A percentile compares a stretch with the other conserved stretches of the same genome.
phyloP scores from a whole-genome alignment of 1,140 invertebrate species.

The Odontomachus brunneus region DNA sequence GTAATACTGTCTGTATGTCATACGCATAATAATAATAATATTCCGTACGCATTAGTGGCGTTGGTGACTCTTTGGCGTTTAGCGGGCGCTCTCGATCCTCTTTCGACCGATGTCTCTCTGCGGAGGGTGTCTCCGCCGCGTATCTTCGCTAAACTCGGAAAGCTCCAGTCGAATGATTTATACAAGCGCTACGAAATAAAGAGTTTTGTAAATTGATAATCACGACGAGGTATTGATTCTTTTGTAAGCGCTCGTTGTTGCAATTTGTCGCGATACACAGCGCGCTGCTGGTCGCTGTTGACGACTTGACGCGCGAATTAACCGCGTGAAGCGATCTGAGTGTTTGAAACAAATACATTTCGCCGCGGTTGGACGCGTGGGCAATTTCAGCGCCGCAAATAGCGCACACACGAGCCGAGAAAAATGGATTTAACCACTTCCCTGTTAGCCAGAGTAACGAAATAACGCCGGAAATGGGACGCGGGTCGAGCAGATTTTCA shows the following conservation, averaged over 20 bases:
- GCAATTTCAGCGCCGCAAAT: neutral
- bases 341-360: neutral
- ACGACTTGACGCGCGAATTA: neutral
- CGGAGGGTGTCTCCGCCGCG: neutral
- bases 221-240: constrained; percentile 25
- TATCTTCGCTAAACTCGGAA: constrained; percentile 3
- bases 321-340: neutral
- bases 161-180: constrained; percentile 29
- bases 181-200: constrained; percentile 69
- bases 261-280: neutral
- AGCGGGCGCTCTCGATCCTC: constrained; percentile 21
- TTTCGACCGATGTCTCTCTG: constrained; percentile 9
- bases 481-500: constrained; percentile 9
- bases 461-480: neutral
- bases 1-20: constrained; percentile 46
- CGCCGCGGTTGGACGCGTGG: no score
- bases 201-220: constrained; percentile 70
- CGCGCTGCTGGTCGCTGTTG: no score
- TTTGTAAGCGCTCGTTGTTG: neutral
- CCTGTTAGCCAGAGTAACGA: neutral
- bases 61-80: constrained; percentile 51
- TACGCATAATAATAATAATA: constrained; percentile 58
- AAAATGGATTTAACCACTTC: neutral
- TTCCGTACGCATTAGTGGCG: constrained; percentile 1
- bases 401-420: constrained; percentile 5